phyloP scores from a whole-genome alignment of 92 coral and sea anemone species.

The Phenganax subtilis region DNA sequence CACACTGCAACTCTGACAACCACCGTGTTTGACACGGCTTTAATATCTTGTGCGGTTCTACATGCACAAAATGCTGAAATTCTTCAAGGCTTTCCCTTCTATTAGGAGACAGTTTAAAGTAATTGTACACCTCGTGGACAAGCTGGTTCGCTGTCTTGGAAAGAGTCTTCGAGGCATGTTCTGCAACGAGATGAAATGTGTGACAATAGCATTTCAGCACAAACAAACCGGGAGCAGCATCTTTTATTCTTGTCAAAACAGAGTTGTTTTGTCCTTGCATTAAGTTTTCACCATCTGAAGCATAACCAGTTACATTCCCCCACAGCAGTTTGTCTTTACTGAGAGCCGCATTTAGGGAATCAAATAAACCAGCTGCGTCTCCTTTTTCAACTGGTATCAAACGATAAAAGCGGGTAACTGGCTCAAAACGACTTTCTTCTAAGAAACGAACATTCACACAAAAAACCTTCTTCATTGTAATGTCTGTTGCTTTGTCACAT shows the following conservation, averaged over 20 bases:
- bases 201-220: conserved; percentile 6
- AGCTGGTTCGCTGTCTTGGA: conserved; percentile 19
- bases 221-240: conserved; percentile 20
- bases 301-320: conserved; percentile 3
- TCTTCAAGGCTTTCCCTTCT: conserved; percentile 9
- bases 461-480: too few species aligned
- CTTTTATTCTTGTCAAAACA: background rate
- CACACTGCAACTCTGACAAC: conserved; percentile 19
- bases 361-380: conserved; percentile 5
- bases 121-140: conserved; percentile 11
- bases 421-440: background rate
- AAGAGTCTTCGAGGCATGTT: conserved; percentile 10
- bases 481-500: background rate
- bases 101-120: background rate
- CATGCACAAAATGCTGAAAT: conserved; percentile 20
- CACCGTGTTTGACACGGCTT: conserved; percentile 8
- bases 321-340: background rate
- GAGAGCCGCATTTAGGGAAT: background rate
- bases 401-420: conserved; percentile 4
- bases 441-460: conserved; percentile 4
- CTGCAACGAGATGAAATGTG: conserved; percentile 12
- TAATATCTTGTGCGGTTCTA: background rate
- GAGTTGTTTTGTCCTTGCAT: conserved; percentile 2
- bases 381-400: background rate
- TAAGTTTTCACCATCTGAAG: background rate